phyloP scores from a whole-genome alignment of 2,888 invertebrate species.

The Cosmopolites sordidus region DNA sequence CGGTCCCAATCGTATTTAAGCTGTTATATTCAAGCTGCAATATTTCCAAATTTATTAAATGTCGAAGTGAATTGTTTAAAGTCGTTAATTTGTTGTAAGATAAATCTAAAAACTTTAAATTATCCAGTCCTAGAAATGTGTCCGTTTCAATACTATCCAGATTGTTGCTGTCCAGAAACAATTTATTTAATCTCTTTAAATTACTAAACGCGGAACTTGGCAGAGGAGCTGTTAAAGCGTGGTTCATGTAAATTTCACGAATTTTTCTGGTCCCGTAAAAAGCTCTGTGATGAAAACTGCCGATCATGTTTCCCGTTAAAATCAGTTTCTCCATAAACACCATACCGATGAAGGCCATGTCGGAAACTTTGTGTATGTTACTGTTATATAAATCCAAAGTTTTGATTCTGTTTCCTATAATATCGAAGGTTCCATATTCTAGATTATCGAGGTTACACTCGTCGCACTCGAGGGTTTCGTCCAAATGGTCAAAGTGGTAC shows the following conservation, averaged over 20 bases:
- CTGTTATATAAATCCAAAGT: slow-evolving; percentile 38
- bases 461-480: slow-evolving; percentile 42
- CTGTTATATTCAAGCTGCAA: slow-evolving; percentile 39
- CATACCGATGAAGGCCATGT: slow-evolving; percentile 43
- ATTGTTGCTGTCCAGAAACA: slow-evolving; percentile 39
- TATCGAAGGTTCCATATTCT: slow-evolving; percentile 41
- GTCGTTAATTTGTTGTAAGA: slow-evolving; percentile 37
- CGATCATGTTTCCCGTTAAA: slow-evolving; percentile 40
- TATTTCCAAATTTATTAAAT: slow-evolving; percentile 33
- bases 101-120: slow-evolving; percentile 38
- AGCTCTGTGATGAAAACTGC: slow-evolving; percentile 38
- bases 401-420: slow-evolving; percentile 43
- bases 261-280: slow-evolving; percentile 44
- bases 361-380: slow-evolving; percentile 37
- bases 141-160: slow-evolving; percentile 34
- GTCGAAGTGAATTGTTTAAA: slow-evolving; percentile 37
- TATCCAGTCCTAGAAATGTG: slow-evolving; percentile 36
- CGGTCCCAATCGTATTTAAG: slow-evolving; percentile 39
- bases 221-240: slow-evolving; percentile 38
- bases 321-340: slow-evolving; percentile 41
- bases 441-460: slow-evolving; percentile 38
- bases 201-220: slow-evolving; percentile 29
- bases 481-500: slow-evolving; percentile 44
- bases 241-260: slow-evolving; percentile 36
- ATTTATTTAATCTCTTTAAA: slow-evolving; percentile 35